Base-by-base conservation (phyloP, 1,140 invertebrate genomes). In the Drosophila obscura region DNA sequence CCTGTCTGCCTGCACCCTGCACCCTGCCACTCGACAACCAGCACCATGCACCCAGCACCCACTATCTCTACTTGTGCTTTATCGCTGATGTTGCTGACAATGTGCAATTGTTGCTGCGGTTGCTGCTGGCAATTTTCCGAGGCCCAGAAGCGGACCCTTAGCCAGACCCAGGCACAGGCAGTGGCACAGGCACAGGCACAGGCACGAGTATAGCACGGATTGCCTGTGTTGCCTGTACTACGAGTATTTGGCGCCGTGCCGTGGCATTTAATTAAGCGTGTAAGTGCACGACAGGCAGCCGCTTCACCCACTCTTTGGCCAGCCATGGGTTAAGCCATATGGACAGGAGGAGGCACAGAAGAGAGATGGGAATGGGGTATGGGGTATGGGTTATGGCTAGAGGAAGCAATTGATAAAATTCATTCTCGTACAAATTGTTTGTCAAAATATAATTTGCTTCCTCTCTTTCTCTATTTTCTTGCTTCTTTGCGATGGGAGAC, bases 221-320 rank as follows among this genome's bases (percentile, higher is more conserved):
- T 39, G 59, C 62, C 19, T 19, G 19, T 55, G 48, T 46, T 78
- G 74, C 69, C 82, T 74, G 64, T 71, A 11, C 35, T 2, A 13
- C 35, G 35, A 39, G 11, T 76, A 82, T 82, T 68, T 71, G 63
- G 83, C 71, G 69, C 43, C 49, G 62, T 66, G 61, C 57, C 57
- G 45, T 67, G 71, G 71, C 78, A 88, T 87, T 87, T 88, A 88
- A 87, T 87, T 87, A 87, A 88, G 82, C 82, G 82, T 87, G 83
- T 82, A 87, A 87, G 74, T 87, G 83, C 80, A 83, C 22, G 39
- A 13, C 2, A 28, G 6, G 15, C 28, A 15, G 11, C 28, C 19
- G 22, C 5, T 16, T 9, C 11, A 5, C 9, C 8, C 44, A 19
- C 7, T 22, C 15, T 41, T 19, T 19, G 13, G 5, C 45, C 39